These are phyloP conservation scores for Aplidium turbinatum DNA, from an alignment of 23 tunicate species.

Conservation along the genomic window DNA sequence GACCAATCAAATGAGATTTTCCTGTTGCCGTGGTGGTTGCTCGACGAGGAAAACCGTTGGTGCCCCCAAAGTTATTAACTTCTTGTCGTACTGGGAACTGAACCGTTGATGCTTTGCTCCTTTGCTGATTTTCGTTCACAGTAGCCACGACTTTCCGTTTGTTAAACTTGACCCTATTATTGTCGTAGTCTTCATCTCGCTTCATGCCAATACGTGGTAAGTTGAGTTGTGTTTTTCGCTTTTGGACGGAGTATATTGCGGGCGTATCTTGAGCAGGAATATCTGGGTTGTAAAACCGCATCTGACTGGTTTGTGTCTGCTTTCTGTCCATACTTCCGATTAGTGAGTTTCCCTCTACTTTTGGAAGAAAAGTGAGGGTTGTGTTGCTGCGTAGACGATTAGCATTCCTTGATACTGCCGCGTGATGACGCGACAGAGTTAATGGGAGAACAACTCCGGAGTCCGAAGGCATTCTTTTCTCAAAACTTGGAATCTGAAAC, in stretches of 20 bases:
- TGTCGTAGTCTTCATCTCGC: constrained; percentile 31
- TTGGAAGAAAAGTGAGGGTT: constrained; percentile 34
- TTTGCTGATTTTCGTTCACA: not conserved
- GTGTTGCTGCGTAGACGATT: constrained; percentile 28
- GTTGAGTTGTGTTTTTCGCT: constrained; percentile 25
- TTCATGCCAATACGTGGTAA: constrained; percentile 35
- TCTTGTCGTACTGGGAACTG: constrained; percentile 31
- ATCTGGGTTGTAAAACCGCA: not conserved
- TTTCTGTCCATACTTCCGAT: not conserved
- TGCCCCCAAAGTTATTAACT: not conserved
- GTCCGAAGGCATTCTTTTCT: constrained; percentile 8
- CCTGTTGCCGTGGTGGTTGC: constrained; percentile 73
- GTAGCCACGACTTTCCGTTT: constrained; percentile 22
- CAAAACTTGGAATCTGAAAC: constrained; percentile 26
- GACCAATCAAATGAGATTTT: constrained; percentile 81
- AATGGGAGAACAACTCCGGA: constrained; percentile 35
- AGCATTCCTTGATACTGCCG: constrained; percentile 37
- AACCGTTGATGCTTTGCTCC: constrained; percentile 36
- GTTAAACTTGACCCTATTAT: not conserved
- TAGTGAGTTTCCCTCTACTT: constrained; percentile 59
- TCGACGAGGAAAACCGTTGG: constrained; percentile 46
- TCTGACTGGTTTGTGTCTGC: not conserved
- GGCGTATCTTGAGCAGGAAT: not conserved
- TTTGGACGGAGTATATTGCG: not conserved
- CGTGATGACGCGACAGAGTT: constrained; percentile 55